phyloP scores from a whole-genome alignment of 1,140 invertebrate genomes.

The Berghia stephanieae region DNA sequence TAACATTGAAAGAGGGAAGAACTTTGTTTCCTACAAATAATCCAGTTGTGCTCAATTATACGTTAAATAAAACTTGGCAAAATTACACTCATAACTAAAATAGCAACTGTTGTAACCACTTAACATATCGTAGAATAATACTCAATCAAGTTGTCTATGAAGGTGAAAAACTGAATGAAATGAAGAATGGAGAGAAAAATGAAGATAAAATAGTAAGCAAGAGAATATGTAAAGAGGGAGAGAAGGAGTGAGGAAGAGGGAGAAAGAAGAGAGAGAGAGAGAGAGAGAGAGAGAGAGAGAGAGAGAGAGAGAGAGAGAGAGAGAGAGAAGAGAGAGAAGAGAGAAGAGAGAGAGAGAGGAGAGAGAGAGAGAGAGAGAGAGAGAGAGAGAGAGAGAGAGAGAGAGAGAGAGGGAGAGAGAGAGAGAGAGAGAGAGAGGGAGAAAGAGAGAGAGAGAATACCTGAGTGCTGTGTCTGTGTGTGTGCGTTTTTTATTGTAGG shows the following conservation, averaged over 20 bases:
- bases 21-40: too few species aligned
- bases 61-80: background rate
- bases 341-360: background rate
- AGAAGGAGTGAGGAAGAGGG: background rate
- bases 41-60: too few species aligned
- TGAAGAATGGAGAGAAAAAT: background rate
- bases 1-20: too few species aligned
- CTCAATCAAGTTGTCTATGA: background rate
- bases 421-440: background rate
- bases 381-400: background rate
- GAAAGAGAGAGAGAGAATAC: constrained; percentile 12
- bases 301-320: background rate
- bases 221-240: constrained; percentile 1
- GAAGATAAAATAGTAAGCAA: background rate
- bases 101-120: background rate
- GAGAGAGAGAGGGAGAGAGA: background rate
- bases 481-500: background rate
- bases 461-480: background rate
- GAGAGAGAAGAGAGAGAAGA: background rate
- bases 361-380: background rate
- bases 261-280: background rate
- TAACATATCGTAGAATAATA: background rate
- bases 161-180: background rate
- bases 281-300: background rate
- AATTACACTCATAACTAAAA: background rate